These are phyloP conservation scores for Hoplostethus atlanticus DNA, from an alignment of 2,797 vertebrate genomes.

Conservation along the genomic window DNA sequence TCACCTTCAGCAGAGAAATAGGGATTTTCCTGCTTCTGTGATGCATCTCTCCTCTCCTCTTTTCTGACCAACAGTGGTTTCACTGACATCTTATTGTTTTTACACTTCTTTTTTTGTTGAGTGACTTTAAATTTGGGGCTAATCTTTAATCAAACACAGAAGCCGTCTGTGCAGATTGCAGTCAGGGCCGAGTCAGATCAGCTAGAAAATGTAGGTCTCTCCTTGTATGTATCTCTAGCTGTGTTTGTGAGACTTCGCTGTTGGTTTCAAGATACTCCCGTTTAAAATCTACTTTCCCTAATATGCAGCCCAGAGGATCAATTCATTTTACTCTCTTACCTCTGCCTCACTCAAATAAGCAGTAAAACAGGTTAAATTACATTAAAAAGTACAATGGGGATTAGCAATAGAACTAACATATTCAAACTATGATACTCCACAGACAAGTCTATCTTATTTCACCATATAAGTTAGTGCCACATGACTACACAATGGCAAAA, in stretches of 20 bases:
- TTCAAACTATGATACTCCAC: not conserved
- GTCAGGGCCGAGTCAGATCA: not conserved
- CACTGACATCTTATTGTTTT: constrained; percentile 20
- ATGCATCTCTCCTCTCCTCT: not conserved
- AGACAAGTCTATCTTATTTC: too few species aligned
- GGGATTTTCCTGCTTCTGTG: constrained; percentile 53
- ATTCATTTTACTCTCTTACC: too few species aligned
- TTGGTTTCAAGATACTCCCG: too few species aligned
- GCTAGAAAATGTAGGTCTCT: not conserved
- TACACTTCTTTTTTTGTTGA: not conserved
- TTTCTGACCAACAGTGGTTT: constrained; percentile 12
- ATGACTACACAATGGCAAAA: too few species aligned
- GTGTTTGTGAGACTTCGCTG: too few species aligned
- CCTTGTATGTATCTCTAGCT: not conserved
- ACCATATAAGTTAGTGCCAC: too few species aligned
- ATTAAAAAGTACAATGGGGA: not conserved
- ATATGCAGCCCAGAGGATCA: too few species aligned
- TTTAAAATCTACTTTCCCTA: too few species aligned
- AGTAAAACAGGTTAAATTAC: not conserved
- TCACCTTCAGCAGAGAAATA: constrained; percentile 19
- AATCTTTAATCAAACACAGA: not conserved
- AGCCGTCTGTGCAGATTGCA: not conserved
- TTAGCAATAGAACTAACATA: not conserved
- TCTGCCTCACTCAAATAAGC: too few species aligned
- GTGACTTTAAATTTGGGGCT: not conserved